A percentile compares a stretch with the other conserved stretches of the same genome.
phyloP scores from a whole-genome alignment of 2,797 vertebrate species.

The Sphaeramia orbicularis region DNA sequence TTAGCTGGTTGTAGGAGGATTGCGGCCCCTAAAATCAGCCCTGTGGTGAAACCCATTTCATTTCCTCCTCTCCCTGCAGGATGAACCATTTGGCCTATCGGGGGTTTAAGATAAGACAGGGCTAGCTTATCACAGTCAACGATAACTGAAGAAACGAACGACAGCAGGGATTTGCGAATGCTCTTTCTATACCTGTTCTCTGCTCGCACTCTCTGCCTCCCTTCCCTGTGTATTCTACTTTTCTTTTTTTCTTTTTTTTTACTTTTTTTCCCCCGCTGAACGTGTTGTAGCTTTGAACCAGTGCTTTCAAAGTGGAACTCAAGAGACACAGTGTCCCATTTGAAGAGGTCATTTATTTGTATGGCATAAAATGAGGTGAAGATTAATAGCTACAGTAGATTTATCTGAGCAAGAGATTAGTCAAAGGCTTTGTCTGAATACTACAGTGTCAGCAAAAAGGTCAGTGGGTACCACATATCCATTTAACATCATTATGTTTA shows the following conservation, averaged over 20 bases:
- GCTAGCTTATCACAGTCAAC: constrained; percentile 79
- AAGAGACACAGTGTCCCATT: constrained; percentile 52
- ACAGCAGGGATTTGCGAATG: constrained; percentile 76
- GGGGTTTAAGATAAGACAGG: constrained; percentile 83
- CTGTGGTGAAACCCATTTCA: constrained; percentile 73
- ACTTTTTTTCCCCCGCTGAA: too few species aligned
- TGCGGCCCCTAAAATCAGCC: constrained; percentile 61
- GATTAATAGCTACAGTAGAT: constrained; percentile 73
- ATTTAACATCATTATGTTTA: constrained; percentile 70
- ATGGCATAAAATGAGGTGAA: constrained; percentile 71
- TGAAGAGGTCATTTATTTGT: constrained; percentile 80
- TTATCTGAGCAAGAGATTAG: constrained; percentile 72
- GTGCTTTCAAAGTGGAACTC: too few species aligned
- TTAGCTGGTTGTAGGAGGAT: constrained; percentile 51
- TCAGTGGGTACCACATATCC: constrained; percentile 53
- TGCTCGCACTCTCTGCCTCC: neutral
- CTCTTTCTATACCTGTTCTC: constrained; percentile 59
- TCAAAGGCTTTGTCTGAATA: constrained; percentile 71
- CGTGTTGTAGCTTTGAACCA: too few species aligned
- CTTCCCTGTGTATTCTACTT: too few species aligned
- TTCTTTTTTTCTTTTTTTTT: too few species aligned
- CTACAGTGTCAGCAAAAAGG: constrained; percentile 72
- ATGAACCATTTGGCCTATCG: constrained; percentile 74
- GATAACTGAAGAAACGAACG: constrained; percentile 77
- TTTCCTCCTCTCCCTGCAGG: constrained; percentile 68